A percentile compares a stretch with the other conserved stretches of the same genome.
These are phyloP conservation scores for Salticus scenicus DNA, from an alignment of 2,888 invertebrate species.

Conservation along the genomic window DNA sequence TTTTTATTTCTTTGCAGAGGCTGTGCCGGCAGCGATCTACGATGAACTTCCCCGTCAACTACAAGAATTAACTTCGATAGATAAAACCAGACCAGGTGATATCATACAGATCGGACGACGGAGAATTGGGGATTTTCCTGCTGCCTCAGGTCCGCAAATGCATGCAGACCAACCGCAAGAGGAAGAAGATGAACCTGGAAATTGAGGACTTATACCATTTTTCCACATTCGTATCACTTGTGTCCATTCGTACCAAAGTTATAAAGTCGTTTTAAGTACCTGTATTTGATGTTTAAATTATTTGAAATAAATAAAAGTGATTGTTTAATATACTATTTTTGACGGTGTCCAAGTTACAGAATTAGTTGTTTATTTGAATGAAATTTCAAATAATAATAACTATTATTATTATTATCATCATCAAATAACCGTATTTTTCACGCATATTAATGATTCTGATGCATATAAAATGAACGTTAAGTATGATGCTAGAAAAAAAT, in stretches of 20 bases:
- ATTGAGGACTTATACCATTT: not conserved
- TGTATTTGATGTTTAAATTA: not conserved
- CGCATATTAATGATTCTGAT: no score
- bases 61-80: constrained; percentile 81
- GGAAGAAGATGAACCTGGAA: not conserved
- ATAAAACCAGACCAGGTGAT: constrained; percentile 74
- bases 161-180: constrained; percentile 39
- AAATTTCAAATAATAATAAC: no score
- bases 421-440: no score
- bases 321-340: no score
- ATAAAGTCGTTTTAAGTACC: no score
- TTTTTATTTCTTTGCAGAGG: constrained; percentile 80
- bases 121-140: constrained; percentile 50
- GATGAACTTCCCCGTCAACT: constrained; percentile 84
- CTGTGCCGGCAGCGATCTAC: constrained; percentile 87
- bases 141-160: constrained; percentile 34
- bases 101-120: constrained; percentile 67
- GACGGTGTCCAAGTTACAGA: no score
- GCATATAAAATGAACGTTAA: no score
- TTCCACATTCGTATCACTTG: not conserved
- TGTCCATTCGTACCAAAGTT: no score
- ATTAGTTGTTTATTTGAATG: no score
- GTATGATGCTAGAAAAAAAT: no score
- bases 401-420: no score
- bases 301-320: constrained; percentile 25